These are phyloP conservation scores for Drosophila sechellia DNA, from an alignment of 1,140 invertebrate genomes.

Conservation along the genomic window DNA sequence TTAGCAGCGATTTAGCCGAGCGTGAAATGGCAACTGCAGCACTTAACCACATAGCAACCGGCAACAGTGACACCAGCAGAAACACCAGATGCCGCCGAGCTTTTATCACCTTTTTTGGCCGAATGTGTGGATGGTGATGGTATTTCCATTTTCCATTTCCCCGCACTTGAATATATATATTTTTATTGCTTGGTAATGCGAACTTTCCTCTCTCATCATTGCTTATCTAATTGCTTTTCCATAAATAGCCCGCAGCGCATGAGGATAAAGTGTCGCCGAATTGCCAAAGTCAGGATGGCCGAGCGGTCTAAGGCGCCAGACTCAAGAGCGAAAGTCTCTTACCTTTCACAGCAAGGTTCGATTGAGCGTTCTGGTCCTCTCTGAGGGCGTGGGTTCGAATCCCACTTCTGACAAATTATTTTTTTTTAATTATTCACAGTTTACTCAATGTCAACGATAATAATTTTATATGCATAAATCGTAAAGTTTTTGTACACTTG, in stretches of 20 bases:
- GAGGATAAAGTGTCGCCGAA: background rate
- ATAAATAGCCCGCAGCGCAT: conserved; percentile 28
- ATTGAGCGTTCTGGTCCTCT: conserved; percentile 90
- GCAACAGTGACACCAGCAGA: conserved; percentile 18
- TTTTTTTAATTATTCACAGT: too few species aligned
- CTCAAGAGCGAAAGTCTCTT: conserved; percentile 85
- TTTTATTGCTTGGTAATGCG: conserved; percentile 1
- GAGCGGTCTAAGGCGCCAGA: conserved; percentile 90
- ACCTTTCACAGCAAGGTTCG: conserved; percentile 53
- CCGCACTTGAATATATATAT: conserved; percentile 1
- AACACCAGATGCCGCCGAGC: conserved; percentile 33
- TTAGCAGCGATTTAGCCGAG: conserved; percentile 71
- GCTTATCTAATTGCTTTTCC: conserved; percentile 39
- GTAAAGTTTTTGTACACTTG: too few species aligned
- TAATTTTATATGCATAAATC: too few species aligned
- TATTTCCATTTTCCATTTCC: background rate
- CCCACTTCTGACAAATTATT: conserved; percentile 92
- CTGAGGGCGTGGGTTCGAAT: conserved; percentile 94
- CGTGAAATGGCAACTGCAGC: conserved; percentile 71
- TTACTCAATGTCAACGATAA: too few species aligned
- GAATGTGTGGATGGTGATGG: background rate
- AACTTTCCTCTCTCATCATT: conserved; percentile 4
- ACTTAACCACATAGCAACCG: conserved; percentile 60
- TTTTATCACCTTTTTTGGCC: conserved; percentile 35
- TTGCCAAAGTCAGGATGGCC: conserved; percentile 86